Percentiles rank a stretch among this genome's conserved stretches.
These are phyloP conservation scores for Ia io DNA, from an alignment of 2,113 vertebrate genomes.

Conservation along the genomic window DNA sequence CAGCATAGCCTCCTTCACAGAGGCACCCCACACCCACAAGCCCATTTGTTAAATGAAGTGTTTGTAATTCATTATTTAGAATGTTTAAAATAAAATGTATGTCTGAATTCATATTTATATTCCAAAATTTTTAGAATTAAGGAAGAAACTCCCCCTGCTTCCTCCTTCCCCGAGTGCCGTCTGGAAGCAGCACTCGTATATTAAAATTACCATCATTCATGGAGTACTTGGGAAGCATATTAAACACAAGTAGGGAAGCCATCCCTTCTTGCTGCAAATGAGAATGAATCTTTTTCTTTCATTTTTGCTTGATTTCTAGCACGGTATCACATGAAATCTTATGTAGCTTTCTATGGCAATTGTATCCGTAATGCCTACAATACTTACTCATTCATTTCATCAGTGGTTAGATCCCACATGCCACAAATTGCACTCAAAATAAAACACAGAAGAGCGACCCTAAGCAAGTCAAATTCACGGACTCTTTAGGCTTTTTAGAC, in stretches of 20 bases:
- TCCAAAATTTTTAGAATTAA: background rate
- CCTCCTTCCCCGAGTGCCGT: background rate
- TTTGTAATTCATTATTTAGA: slow-evolving; percentile 13
- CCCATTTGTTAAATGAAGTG: background rate
- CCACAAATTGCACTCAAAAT: background rate
- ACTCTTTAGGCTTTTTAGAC: background rate
- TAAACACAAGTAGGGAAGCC: background rate
- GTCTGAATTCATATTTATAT: background rate
- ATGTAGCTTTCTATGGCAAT: background rate
- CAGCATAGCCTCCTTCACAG: background rate
- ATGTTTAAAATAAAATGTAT: background rate
- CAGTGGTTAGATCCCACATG: background rate
- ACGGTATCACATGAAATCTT: background rate
- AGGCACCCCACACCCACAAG: rapidly evolving
- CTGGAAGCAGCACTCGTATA: background rate
- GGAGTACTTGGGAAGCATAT: slow-evolving; percentile 3
- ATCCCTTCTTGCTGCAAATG: background rate
- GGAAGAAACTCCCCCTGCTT: background rate
- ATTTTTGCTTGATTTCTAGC: background rate
- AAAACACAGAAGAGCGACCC: background rate
- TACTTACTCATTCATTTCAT: background rate
- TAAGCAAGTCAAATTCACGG: background rate
- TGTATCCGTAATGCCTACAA: background rate
- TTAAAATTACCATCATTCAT: slow-evolving; percentile 24
- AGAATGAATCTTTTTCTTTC: background rate